phyloP scores from a whole-genome alignment of 2,888 invertebrate species.

The Apodemia duryi region DNA sequence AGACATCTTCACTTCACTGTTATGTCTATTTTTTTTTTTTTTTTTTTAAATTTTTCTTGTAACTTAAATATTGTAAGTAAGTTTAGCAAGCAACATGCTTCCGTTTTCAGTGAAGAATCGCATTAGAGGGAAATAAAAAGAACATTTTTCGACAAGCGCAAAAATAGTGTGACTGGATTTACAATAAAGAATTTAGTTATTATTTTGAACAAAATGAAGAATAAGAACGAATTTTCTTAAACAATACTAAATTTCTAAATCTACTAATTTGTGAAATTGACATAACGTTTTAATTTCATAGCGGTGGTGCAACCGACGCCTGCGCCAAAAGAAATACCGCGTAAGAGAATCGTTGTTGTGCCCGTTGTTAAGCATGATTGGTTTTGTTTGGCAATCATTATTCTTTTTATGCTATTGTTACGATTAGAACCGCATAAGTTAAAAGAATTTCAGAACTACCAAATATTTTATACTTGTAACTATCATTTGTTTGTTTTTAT shows the following conservation, averaged over 20 bases:
- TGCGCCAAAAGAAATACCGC: conserved; percentile 48
- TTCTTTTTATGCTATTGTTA: not conserved
- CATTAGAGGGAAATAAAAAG: no score
- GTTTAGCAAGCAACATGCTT: no score
- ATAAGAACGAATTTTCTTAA: conserved; percentile 23
- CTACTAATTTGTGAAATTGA: conserved; percentile 15
- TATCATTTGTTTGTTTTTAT: not conserved
- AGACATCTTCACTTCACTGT: no score
- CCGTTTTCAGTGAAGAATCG: no score
- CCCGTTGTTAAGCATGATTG: conserved; percentile 34
- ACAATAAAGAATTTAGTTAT: no score
- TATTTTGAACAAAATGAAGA: not conserved
- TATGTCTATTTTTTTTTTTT: no score
- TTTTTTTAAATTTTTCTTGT: no score
- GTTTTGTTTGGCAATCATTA: conserved; percentile 26
- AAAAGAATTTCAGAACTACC: not conserved
- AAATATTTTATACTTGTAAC: not conserved
- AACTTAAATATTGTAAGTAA: no score
- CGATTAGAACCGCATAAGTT: not conserved
- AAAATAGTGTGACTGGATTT: no score
- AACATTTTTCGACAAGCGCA: no score
- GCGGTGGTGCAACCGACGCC: conserved; percentile 53
- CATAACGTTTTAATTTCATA: conserved; percentile 37
- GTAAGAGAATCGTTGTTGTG: conserved; percentile 52
- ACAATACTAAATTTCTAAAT: conserved; percentile 22